A percentile compares a stretch with the other conserved stretches of the same genome.
Evolutionary conservation across 2,797 vertebrate genomes (phyloP).

Genomic region (Melanotaenia maccullochi): DNA sequence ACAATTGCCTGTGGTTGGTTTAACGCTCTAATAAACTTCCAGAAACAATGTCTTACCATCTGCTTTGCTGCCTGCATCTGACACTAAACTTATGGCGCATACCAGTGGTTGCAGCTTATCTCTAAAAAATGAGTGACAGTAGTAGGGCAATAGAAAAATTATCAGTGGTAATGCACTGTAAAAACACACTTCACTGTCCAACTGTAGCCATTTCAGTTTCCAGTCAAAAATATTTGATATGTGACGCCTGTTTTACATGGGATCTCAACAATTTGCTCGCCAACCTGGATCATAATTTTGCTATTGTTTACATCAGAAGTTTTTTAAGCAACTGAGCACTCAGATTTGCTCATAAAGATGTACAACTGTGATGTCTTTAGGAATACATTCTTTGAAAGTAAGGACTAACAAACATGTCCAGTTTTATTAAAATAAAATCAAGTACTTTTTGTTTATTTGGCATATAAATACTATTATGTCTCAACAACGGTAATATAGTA

Average conservation of each 20-base stretch:
- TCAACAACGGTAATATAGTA: neutral
- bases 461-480: too few relatives aligned
- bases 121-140: neutral
- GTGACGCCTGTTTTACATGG: neutral
- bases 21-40: conserved; percentile 51
- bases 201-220: too few relatives aligned
- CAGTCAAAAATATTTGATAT: too few relatives aligned
- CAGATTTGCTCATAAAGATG: too few relatives aligned
- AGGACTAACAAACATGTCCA: neutral
- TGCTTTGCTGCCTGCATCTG: conserved; percentile 32
- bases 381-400: too few relatives aligned
- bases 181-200: too few relatives aligned
- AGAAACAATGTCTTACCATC: conserved; percentile 39
- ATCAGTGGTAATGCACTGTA: neutral
- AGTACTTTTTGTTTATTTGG: neutral
- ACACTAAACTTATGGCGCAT: neutral
- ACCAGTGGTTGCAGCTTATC: too few relatives aligned
- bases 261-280: neutral
- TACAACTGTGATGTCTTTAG: too few relatives aligned
- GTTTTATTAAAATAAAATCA: neutral
- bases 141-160: neutral
- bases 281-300: too few relatives aligned
- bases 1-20: conserved; percentile 28
- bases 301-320: too few relatives aligned
- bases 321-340: too few relatives aligned